Evolutionary conservation across 2,797 vertebrate species (phyloP).

Genomic region (Onychomys torridus): DNA sequence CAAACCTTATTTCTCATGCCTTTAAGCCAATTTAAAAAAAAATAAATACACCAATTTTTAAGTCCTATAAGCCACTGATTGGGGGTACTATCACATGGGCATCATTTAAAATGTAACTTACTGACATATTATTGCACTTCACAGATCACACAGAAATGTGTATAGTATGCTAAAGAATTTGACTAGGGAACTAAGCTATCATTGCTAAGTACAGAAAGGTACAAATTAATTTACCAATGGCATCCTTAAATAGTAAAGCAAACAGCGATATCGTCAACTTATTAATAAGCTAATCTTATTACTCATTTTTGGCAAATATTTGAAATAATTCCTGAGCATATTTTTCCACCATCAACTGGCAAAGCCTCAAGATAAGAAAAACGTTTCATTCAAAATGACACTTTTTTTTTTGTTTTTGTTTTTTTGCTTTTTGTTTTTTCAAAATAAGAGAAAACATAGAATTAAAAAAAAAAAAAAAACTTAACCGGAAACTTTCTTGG

Average conservation of each 20-base stretch:
- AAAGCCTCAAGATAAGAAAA: constrained; percentile 84
- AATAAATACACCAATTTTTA: constrained; percentile 79
- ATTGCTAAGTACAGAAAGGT: constrained; percentile 79
- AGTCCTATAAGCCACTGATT: constrained; percentile 80
- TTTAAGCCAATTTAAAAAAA: constrained; percentile 79
- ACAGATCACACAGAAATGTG: constrained; percentile 83
- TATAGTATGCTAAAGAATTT: constrained; percentile 83
- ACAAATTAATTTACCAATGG: constrained; percentile 83
- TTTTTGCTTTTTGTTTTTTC: not conserved
- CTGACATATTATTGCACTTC: constrained; percentile 88
- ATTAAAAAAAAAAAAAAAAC: not conserved
- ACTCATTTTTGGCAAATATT: constrained; percentile 89
- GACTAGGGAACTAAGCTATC: constrained; percentile 82
- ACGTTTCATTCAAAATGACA: constrained; percentile 72
- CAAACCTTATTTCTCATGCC: constrained; percentile 76
- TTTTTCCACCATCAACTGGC: constrained; percentile 82
- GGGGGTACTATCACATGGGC: constrained; percentile 76
- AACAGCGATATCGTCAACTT: constrained; percentile 81
- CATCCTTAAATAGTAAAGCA: constrained; percentile 84
- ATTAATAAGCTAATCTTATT: constrained; percentile 85
- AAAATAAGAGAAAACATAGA: constrained; percentile 81
- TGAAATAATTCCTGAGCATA: constrained; percentile 89
- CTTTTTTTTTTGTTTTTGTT: not conserved
- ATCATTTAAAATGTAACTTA: constrained; percentile 81
- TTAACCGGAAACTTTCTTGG: constrained; percentile 90